These are phyloP conservation scores for Stenodera caucasica DNA, from an alignment of 2,888 invertebrate species.

Conservation along the genomic window DNA sequence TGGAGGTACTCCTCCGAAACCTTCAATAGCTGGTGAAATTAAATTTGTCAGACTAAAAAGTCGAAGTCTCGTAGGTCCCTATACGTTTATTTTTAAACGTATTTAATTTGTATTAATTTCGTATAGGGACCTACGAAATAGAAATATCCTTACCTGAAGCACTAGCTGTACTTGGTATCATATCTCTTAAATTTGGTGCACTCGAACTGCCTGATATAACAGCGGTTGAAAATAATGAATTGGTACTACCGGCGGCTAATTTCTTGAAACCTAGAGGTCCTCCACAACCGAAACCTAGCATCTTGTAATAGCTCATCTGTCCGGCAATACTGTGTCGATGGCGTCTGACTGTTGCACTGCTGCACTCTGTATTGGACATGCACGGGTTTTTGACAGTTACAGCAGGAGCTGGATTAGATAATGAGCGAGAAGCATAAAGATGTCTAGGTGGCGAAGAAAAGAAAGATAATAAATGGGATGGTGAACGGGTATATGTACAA, in stretches of 20 bases:
- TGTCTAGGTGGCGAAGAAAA: conserved; percentile 42
- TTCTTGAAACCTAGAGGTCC: conserved; percentile 62
- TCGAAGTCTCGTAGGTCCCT: neutral
- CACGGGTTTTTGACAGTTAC: conserved; percentile 45
- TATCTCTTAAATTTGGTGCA: conserved; percentile 86
- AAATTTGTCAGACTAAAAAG: conserved; percentile 6
- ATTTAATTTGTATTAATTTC: neutral
- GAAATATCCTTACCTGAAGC: conserved; percentile 67
- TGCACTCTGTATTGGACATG: conserved; percentile 48
- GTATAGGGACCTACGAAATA: conserved; percentile 23
- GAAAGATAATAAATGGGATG: conserved; percentile 50
- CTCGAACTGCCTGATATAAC: conserved; percentile 94
- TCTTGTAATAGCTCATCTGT: conserved; percentile 92
- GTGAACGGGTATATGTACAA: conserved; percentile 42
- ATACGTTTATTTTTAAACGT: no score
- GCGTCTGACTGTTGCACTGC: conserved; percentile 63
- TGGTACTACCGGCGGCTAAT: conserved; percentile 68
- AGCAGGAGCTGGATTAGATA: conserved; percentile 44
- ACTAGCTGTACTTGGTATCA: conserved; percentile 76
- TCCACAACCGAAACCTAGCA: conserved; percentile 77
- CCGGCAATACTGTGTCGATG: conserved; percentile 96
- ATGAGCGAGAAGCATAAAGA: conserved; percentile 42
- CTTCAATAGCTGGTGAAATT: conserved; percentile 67
- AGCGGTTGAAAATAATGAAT: conserved; percentile 92
- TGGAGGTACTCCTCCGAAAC: conserved; percentile 90